Base-by-base conservation (phyloP, 2,113 vertebrate species). In the Herpetotheres cachinnans region DNA sequence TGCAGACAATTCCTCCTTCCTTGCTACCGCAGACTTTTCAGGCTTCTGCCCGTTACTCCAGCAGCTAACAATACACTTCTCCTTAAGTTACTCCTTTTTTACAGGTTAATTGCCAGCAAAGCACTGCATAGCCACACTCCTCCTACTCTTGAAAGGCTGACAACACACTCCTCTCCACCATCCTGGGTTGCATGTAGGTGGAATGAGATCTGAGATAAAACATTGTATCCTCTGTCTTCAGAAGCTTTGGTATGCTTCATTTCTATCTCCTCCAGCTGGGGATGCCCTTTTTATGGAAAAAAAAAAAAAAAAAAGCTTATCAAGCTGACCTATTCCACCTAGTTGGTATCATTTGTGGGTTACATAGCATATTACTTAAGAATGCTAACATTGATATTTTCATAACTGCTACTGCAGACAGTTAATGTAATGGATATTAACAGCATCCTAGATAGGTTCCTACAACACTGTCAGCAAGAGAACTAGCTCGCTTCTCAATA, bases 81-180 rank as follows among this genome's bases (percentile, higher is more conserved):
- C 61, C 81, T 65, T 34, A 46, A 44, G 7, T 65, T 84, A 67
- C 87, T 92, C 91, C 76, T n/a, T 74, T 62, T 66, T 81, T 52
- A 66, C 3, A 24, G 56, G 47, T 61, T 86, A 95, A 83, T 8
- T 95, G 67, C 72, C 93, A 92, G 76, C 49, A 90, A 73, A 93
- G 73, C 61, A 50, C 76, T 55, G 84, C 70, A 89, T 9, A 95
- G 90, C 54, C 59, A 69, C 4, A 1, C 70, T 90, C 86, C 90
- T 96, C 92, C 95, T 86, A 83, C 93, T 96, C 84, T 46, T 69
- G 59, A 62, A 87, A 80, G 72, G 73, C 82, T 96, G 82, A 88
- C 87, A 94, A 89, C 73, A 73, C 44, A n/a, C 56, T 94, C 76
- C 56, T 50, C 80, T 77, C 73, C 78, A 84, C 61, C 88, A 82